Base-by-base conservation (phyloP, 2,113 vertebrate genomes). In the Nothobranchius kuhntae region DNA sequence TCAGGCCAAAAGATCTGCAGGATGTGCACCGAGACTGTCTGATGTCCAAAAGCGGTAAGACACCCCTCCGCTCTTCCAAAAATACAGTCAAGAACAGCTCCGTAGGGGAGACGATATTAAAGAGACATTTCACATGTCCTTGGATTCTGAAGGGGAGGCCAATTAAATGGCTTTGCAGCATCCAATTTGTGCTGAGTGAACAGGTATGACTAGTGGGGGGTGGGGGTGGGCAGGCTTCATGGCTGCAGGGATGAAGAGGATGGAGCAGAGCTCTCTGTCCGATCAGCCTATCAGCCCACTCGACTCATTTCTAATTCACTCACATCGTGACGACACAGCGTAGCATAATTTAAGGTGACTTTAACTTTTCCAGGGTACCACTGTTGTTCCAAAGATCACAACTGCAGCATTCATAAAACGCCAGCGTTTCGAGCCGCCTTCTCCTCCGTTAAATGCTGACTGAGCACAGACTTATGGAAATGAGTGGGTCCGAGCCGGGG, bases 391-490 rank as follows among this genome's bases (percentile, higher is more conserved):
- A 73, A 61, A 71, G 68, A 85, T 85, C 73, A 82, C 81, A 86
- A 79, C 61, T 81, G 75, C 76, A 77, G 69, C 83, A 82, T 87
- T 86, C 82, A 78, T 85, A 75, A 84, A 87, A 87, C 52, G 65
- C 65, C 75, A 51, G 78, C 71, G 65, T 84, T 82, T 63, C 61
- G 21, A 42, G 54, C 30, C 7, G 6, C 47, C 59, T 42, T 58
- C 52, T 55, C 63, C 46, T 71, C 42, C 6, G 61, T 67, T 78
- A 74, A 80, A 44, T 86, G 90, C 90, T 91, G 91, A 92, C 87
- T 76, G 60, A 78, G 89, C 91, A 89, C 59, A 53, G 36, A 77
- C 59, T 74, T 75, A 89, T 89, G 86, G 85, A 89, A 89, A 91
- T 90, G 71, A 90, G 82, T 15, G 67, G 73, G 75, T 74, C 75